Base-by-base conservation (phyloP, 2,888 invertebrate genomes). In the Morpho achilles region DNA sequence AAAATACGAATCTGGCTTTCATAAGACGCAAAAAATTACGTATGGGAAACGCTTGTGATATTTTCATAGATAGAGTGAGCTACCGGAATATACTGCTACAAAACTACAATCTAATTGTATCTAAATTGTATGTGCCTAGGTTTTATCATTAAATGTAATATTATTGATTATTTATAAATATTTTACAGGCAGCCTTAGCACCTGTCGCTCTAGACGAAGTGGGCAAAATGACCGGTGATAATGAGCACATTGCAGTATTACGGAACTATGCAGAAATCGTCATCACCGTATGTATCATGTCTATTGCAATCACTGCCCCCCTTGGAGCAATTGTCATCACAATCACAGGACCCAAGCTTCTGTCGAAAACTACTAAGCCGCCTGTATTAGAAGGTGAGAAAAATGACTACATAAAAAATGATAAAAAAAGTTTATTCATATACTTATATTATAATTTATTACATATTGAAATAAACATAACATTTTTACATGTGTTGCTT, bases 281-380 rank as follows among this genome's bases (percentile, higher is more conserved):
- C 23, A 89, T 97, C 72, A 96, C 94, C 58, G 85, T 96, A 58
- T 94, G 96, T 75, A 94, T 97, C 32, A 85, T 97, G 63, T 96
- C 96, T 22, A 96, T 96, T 64, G 92, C 97, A 39, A 82, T 98
- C 60, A 96, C 97, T 0, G 97, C 96, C 0, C 96, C 97, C 0
- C 88, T 95, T 1, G 96, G 96, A 0, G 96, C 96, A 10, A 94
- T 97, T 62, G 82, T 96, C 58, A 96, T 97, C 65, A 94, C 96
- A 0, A 76, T 96, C n/a, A 90, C 94, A 0, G 97, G 97, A 0
- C 94, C 96, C 0, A 92, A 93, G 60, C 90, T 97, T 8, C 90
- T 97, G 39, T 96, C 95, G 22, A 96, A 95, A 82, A 96, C 96
- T 0, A 93, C 94, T 57, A 93, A 94, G 64, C 94, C 94, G 1